Conservation (phyloP, 2,113 vertebrate species). For the Eublepharis macularius region DNA sequence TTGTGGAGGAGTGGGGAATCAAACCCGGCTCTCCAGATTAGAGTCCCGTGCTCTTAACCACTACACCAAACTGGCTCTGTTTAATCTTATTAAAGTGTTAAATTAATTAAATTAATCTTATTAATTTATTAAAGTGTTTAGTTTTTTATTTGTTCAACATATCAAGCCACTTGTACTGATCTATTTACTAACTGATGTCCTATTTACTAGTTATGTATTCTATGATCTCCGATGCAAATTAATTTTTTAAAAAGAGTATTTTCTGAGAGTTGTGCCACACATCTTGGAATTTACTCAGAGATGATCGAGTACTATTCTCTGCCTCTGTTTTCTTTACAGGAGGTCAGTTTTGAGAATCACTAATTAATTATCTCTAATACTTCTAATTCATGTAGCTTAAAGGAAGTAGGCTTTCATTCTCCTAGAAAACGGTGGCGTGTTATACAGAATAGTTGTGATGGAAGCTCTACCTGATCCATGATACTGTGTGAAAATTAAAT, state of each 20-base stretch:
- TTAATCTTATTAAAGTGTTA: no score
- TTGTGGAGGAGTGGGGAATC: no score
- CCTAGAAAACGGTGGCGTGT: neutral
- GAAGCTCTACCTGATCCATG: neutral
- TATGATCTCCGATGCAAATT: no score
- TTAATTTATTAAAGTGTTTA: no score
- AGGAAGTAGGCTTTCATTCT: neutral
- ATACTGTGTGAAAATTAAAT: neutral
- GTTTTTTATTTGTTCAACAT: no score
- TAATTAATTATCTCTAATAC: neutral
- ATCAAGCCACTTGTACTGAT: no score
- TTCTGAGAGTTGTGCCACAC: neutral
- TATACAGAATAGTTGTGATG: neutral
- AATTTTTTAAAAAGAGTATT: neutral
- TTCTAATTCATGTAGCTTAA: neutral
- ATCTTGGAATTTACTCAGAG: neutral
- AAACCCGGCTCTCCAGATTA: no score
- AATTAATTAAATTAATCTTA: no score
- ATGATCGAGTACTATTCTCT: neutral
- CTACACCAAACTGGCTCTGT: no score
- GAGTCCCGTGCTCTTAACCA: no score
- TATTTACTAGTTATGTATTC: no score
- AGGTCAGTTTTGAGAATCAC: neutral
- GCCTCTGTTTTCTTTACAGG: neutral
- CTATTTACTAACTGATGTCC: no score